Evolutionary conservation across 2,888 invertebrate genomes (phyloP).

Genomic region (Lamproptera curius): DNA sequence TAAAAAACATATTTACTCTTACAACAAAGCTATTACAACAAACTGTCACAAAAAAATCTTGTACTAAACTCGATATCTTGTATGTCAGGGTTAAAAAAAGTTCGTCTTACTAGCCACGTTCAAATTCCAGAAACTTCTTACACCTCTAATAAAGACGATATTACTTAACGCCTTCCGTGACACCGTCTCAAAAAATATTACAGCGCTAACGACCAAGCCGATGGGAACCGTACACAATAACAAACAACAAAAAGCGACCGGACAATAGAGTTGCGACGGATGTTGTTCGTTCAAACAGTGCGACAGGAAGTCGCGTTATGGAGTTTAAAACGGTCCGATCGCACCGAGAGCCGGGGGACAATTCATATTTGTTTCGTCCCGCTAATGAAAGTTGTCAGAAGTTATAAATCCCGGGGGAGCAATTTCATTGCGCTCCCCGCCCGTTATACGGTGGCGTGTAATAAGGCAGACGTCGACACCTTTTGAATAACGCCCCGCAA

Average conservation of each 20-base stretch:
- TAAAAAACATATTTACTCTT: no score
- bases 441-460: not conserved
- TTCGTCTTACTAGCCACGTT: no score
- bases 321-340: constrained; percentile 13
- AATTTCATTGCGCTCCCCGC: not conserved
- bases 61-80: no score
- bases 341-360: constrained; percentile 1
- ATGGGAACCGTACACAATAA: constrained; percentile 9
- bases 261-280: constrained; percentile 16
- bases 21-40: no score
- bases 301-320: constrained; percentile 16
- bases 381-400: not conserved
- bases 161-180: no score
- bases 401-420: not conserved
- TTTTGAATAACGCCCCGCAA: not conserved
- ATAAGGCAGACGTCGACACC: not conserved
- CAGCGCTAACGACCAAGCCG: no score
- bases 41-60: no score
- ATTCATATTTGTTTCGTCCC: constrained; percentile 8
- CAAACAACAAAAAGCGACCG: constrained; percentile 14
- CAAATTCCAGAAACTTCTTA: no score
- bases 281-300: constrained; percentile 18
- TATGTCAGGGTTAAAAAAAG: no score
- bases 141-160: no score
- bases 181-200: no score